Evolutionary conservation across 2,113 vertebrate genomes (phyloP).

Genomic region (Ictalurus furcatus): DNA sequence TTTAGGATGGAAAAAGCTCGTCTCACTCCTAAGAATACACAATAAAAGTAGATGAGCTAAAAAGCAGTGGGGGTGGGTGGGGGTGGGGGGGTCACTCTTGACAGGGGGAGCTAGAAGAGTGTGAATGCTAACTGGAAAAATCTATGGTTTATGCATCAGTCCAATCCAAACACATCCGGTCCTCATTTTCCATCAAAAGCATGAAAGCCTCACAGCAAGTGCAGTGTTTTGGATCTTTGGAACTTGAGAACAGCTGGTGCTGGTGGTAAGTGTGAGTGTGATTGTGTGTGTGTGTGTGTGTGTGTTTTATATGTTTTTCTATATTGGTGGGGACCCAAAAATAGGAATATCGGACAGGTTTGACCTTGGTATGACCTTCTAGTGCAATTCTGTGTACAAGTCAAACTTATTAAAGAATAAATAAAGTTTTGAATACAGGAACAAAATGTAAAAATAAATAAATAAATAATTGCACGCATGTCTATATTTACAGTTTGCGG

Average conservation of each 20-base stretch:
- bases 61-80: background rate
- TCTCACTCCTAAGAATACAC: constrained; percentile 11
- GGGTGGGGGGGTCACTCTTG: no score
- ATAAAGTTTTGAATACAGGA: background rate
- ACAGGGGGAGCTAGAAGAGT: background rate
- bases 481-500: background rate
- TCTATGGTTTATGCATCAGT: constrained; percentile 8
- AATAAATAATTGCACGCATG: background rate
- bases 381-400: background rate
- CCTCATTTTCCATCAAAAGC: constrained; percentile 24
- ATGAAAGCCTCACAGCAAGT: constrained; percentile 27
- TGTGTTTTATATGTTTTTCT: background rate
- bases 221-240: constrained; percentile 15
- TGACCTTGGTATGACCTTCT: background rate
- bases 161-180: constrained; percentile 32
- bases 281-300: background rate
- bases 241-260: background rate
- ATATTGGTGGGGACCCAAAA: background rate
- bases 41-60: constrained; percentile 23
- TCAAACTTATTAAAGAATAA: background rate
- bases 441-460: background rate
- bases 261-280: no score
- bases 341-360: background rate
- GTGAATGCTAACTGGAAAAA: constrained; percentile 14
- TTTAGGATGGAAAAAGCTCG: background rate